These are phyloP conservation scores for Spisula subtruncata DNA, from an alignment of 2,888 invertebrate genomes.

Conservation along the genomic window DNA sequence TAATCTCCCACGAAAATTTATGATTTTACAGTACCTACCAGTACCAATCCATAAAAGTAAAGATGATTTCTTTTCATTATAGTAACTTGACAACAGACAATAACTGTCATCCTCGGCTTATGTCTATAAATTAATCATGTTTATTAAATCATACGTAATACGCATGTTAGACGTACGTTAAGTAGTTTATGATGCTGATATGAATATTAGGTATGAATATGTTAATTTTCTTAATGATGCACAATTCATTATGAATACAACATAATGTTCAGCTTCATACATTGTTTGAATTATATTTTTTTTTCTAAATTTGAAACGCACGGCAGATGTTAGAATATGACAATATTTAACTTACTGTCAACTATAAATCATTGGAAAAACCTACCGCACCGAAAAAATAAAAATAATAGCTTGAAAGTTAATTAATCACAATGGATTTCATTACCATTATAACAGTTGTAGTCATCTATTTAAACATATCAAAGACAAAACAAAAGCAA, in stretches of 20 bases:
- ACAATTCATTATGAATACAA: not conserved
- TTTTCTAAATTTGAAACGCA: not conserved
- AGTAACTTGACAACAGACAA: not conserved
- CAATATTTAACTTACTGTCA: conserved; percentile 14
- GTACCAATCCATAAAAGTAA: not conserved
- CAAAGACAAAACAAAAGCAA: not conserved
- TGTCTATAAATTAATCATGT: not conserved
- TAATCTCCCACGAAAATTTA: no score
- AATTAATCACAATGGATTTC: conserved; percentile 2
- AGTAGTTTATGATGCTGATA: not conserved
- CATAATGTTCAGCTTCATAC: not conserved
- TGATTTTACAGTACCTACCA: no score
- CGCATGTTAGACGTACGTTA: not conserved
- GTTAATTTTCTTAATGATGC: conserved; percentile 3
- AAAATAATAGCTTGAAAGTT: not conserved
- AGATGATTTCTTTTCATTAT: not conserved
- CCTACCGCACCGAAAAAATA: not conserved
- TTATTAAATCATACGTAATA: conserved; percentile 13
- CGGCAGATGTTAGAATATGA: not conserved
- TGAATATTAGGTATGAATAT: no score
- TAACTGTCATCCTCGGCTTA: not conserved
- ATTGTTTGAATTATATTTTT: no score
- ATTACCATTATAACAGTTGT: not conserved
- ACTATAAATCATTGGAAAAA: conserved; percentile 11
- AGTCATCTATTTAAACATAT: not conserved